Percentiles rank a stretch among this genome's conserved stretches.
Evolutionary conservation across 2,888 invertebrate genomes (phyloP).

Genomic region (Branchipolynoe longqiensis): DNA sequence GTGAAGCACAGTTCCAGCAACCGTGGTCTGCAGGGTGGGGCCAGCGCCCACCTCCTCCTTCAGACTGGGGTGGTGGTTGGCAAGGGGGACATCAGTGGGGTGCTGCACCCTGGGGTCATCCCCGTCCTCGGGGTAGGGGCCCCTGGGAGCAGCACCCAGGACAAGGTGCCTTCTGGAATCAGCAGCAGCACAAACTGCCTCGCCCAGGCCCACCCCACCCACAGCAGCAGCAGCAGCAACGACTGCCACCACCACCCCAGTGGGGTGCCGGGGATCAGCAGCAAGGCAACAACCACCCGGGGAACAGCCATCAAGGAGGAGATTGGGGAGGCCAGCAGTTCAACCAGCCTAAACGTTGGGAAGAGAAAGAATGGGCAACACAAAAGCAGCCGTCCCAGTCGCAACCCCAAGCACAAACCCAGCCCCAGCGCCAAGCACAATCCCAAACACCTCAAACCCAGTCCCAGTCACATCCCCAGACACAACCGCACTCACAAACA

Average conservation of each 20-base stretch:
- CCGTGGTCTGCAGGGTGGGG: constrained; percentile 33
- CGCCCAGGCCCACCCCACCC: background rate
- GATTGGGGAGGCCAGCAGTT: background rate
- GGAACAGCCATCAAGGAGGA: background rate
- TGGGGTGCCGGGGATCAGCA: constrained; percentile 20
- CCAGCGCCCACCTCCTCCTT: background rate
- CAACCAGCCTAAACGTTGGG: too few relatives aligned
- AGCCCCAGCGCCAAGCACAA: too few relatives aligned
- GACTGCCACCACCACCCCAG: background rate
- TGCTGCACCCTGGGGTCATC: constrained; percentile 10
- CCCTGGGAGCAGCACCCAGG: constrained; percentile 17
- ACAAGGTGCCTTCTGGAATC: background rate
- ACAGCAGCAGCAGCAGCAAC: background rate
- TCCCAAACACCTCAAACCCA: too few relatives aligned
- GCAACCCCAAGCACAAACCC: too few relatives aligned
- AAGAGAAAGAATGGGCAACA: too few relatives aligned
- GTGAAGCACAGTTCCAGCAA: constrained; percentile 6
- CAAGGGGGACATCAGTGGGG: constrained; percentile 26
- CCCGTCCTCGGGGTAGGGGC: background rate
- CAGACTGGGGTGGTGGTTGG: constrained; percentile 16
- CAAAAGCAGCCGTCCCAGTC: background rate
- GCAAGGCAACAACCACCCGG: background rate
- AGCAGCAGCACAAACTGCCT: background rate
- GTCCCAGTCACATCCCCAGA: too few relatives aligned
- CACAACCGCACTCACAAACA: too few relatives aligned